Percentiles rank a stretch among this genome's conserved stretches.
Conservation (phyloP, 2,113 vertebrate genomes). For the Dasypus novemcinctus region DNA sequence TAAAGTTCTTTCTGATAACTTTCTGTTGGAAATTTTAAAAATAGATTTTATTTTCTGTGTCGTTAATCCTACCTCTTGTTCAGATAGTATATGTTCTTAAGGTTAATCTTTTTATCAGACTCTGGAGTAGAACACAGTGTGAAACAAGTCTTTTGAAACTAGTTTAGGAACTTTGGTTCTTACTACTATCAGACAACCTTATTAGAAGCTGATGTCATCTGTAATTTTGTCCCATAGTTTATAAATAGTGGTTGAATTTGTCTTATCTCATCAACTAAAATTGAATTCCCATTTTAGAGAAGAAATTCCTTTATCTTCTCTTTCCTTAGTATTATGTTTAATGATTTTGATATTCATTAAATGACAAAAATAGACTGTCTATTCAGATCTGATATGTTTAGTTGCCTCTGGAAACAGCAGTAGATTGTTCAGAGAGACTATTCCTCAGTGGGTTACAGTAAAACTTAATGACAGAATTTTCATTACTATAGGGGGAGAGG, state of each 20-base stretch:
- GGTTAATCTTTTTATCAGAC: neutral
- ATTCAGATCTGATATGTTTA: conserved; percentile 19
- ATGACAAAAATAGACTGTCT: neutral
- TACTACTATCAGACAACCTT: neutral
- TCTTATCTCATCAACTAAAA: conserved; percentile 18
- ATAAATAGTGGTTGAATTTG: conserved; percentile 28
- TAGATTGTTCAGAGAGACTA: conserved; percentile 3
- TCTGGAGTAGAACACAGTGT: neutral
- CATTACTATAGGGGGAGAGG: neutral
- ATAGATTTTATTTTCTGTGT: conserved; percentile 37
- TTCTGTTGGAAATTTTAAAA: conserved; percentile 29
- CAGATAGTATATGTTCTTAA: neutral
- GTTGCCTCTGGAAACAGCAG: conserved; percentile 2
- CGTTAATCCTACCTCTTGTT: conserved; percentile 35
- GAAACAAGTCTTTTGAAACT: neutral
- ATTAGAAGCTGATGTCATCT: conserved; percentile 14
- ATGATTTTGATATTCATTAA: conserved; percentile 36
- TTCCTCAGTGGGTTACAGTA: neutral
- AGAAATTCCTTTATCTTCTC: conserved; percentile 1
- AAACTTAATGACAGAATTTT: conserved; percentile 35
- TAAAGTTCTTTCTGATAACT: conserved; percentile 7
- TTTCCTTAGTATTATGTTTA: neutral
- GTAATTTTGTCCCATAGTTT: neutral
- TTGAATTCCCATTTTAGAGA: conserved; percentile 35
- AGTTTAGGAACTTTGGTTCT: neutral